Base-by-base conservation (phyloP, 1,140 invertebrate genomes). In the Nephila pilipes region DNA sequence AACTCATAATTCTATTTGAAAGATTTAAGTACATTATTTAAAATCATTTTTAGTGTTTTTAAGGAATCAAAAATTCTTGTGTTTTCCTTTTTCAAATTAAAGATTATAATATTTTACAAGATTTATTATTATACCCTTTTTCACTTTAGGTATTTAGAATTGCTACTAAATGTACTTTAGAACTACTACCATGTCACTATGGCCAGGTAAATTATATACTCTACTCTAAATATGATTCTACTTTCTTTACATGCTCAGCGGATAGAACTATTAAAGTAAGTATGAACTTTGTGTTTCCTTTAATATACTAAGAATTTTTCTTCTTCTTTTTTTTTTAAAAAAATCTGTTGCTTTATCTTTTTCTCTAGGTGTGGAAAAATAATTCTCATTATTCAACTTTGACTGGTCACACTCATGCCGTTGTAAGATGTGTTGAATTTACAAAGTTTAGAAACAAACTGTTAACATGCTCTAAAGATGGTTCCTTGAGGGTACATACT, bases 401-500 rank as follows among this genome's bases (percentile, higher is more conserved):
- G 3, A 63, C 12, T 38, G 81, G 90, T 54, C 90, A 92, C 32
- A 92, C 3, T 3, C 22, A 85, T 36, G 83, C 81, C 65, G 81
- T 92, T 55, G 38, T 85, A 69, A 92, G 85, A 81, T 92, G 90
- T 85, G 81, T 75, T 5, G 79, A 63, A 65, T 92, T 92, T 63
- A 65, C 69, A 57, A 85, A 22, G 0, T 60, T 18, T 60, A 18
- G 22, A 22, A 38, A 32, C 58, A 55, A 22, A n/a, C 36, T 85
- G n/a, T 22, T 92, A 32, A 85, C 90, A 18, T 92, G 90, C 46
- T 92, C 90, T 22, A 92, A 92, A 85, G 90, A 92, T 92, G 90
- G 90, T 2, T 55, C 80, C 18, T 38, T 92, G 3, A 92, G 81
- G 63, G 90, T 92, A 83, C 3, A 60, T 75, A 55, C 29, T 88